These are phyloP conservation scores for Carettochelys insculpta DNA, from an alignment of 2,113 vertebrate genomes.

Conservation along the genomic window DNA sequence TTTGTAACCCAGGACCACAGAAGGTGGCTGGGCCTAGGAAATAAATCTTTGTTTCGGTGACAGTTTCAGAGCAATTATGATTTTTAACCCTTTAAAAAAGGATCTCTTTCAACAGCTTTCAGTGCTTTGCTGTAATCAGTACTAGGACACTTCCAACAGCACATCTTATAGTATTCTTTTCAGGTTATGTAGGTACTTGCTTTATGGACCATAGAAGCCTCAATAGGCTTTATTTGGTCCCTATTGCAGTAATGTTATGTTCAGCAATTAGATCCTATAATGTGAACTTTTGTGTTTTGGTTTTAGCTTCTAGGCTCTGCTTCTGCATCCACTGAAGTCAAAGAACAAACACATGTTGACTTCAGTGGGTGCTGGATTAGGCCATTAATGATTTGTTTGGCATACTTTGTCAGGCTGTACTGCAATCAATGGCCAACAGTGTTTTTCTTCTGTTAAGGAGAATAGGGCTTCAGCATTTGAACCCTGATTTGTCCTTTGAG, in stretches of 20 bases:
- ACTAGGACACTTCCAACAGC: neutral
- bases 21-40: neutral
- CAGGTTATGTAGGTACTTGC: neutral
- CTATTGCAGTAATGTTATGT: neutral
- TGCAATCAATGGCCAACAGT: neutral
- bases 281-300: neutral
- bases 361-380: neutral
- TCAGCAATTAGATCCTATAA: neutral
- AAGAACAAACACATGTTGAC: neutral
- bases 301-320: neutral
- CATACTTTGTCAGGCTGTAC: neutral
- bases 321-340: neutral
- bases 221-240: neutral
- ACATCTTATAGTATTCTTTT: accelerated
- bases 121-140: neutral
- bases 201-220: neutral
- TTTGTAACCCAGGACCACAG: neutral
- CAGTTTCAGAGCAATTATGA: neutral
- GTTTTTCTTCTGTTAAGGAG: neutral
- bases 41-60: neutral
- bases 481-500: neutral
- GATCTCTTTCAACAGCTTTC: neutral
- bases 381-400: neutral
- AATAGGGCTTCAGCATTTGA: neutral
- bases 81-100: neutral